Conservation (phyloP, 1,140 invertebrate species). For the Physella acuta region DNA sequence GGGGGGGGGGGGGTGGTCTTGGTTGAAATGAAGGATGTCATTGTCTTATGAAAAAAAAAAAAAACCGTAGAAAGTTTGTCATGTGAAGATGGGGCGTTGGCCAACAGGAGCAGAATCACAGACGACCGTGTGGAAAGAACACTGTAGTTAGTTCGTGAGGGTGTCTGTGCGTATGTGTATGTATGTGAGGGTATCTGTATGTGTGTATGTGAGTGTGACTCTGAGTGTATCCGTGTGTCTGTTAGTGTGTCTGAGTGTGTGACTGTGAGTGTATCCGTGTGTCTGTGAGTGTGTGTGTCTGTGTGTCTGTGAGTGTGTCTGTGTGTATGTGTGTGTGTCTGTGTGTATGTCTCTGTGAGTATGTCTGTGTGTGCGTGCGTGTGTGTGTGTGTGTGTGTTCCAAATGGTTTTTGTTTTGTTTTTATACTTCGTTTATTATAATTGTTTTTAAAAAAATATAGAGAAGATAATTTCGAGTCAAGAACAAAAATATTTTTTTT, state of each 20-base stretch:
- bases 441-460: too few relatives aligned
- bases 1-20: too few relatives aligned
- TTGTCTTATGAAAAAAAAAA: too few relatives aligned
- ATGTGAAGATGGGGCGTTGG: too few relatives aligned
- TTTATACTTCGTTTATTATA: not conserved
- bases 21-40: too few relatives aligned
- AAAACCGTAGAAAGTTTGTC: too few relatives aligned
- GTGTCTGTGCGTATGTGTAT: slow-evolving; percentile 1
- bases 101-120: too few relatives aligned
- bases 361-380: not conserved
- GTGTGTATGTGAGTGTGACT: not conserved
- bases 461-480: too few relatives aligned
- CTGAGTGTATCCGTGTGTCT: not conserved
- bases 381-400: slow-evolving; percentile 1
- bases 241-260: not conserved
- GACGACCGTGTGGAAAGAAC: too few relatives aligned
- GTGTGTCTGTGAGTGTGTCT: slow-evolving; percentile 2
- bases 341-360: not conserved
- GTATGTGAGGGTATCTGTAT: slow-evolving; percentile 2
- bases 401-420: not conserved
- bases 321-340: slow-evolving; percentile 5
- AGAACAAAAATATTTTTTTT: too few relatives aligned
- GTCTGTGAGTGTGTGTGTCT: slow-evolving; percentile 11
- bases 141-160: too few relatives aligned
- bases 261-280: not conserved